Percentiles rank a stretch among this genome's conserved stretches.
These are phyloP conservation scores for Limnephilus rhombicus DNA, from an alignment of 2,888 invertebrate genomes.

Conservation along the genomic window DNA sequence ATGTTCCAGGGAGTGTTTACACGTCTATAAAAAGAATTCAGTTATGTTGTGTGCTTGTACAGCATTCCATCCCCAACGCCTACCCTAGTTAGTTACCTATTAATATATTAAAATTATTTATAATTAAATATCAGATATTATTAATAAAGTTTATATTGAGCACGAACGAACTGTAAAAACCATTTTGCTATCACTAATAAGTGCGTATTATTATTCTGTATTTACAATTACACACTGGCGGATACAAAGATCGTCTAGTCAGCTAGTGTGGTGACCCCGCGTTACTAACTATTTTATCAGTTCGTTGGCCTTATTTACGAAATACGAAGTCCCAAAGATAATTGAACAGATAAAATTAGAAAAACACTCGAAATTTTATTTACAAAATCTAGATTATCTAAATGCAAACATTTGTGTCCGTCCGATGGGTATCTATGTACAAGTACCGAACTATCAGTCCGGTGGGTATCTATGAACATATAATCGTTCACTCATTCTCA, in stretches of 20 bases:
- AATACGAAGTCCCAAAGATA: not conserved
- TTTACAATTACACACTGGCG: not conserved
- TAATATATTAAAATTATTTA: not conserved
- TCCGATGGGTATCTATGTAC: not conserved
- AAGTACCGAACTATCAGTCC: too few relatives aligned
- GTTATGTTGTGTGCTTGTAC: not conserved
- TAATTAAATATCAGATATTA: too few relatives aligned
- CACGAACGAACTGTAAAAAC: too few relatives aligned
- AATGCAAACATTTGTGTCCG: not conserved
- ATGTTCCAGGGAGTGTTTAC: not conserved
- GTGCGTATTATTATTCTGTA: not conserved
- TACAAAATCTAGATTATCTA: not conserved
- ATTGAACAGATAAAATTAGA: not conserved
- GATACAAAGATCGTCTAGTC: not conserved
- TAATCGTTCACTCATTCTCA: not conserved
- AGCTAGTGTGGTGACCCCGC: not conserved
- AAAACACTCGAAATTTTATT: not conserved
- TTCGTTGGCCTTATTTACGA: not conserved
- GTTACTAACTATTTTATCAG: not conserved
- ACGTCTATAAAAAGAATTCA: too few relatives aligned
- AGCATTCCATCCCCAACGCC: not conserved
- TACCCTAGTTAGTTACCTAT: not conserved
- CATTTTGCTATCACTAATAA: not conserved
- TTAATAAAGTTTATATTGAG: too few relatives aligned
- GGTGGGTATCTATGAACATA: not conserved